Evolutionary conservation across 2,797 vertebrate species (phyloP), one percentile per base, ranked within the genome.

Genomic region (Sebastes steindachneri): DNA sequence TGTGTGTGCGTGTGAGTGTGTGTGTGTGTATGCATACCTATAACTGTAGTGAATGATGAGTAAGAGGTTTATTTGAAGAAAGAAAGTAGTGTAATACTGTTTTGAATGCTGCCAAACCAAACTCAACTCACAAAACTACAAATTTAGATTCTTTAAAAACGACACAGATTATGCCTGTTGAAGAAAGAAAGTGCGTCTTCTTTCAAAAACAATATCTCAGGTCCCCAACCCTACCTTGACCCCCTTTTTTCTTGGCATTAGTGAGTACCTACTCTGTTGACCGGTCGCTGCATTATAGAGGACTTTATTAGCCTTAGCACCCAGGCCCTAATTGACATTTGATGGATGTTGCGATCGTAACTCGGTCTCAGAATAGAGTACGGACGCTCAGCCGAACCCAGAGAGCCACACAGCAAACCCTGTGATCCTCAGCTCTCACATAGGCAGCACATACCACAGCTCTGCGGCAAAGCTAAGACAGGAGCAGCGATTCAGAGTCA

Each of bases 261-360:
- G 48, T 82, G 84, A 83, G 80, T 79, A 81, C 66, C 67, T 90
- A 90, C 33, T 86, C 73, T 90, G 79, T 94, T 94, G 92, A 93
- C 93, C 91, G 25, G 48, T 23, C 15, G 69, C 71, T 77, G 62
- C 91, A 89, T 94, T 88, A 41, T 41, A 92, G 84, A 85, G 68
- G 48, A 81, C 86, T 74, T 73, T 79, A 84, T 88, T 88, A 81
- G 80, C 70, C 88, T 93, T 95, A 26, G 35, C 95, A 90, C 90
- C 53, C 10, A 59, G 83, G 69, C 86, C 57, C 94, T 95, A 96
- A 96, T 96, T 95, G 93, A 92, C 92, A 93, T 96, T 93, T 95
- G 94, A 95, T 92, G 89, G 91, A 94, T 84, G 91, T 83, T 31
- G 66, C 14, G 31, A 88, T 84, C 33, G 79, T 80, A 76, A 84